These are phyloP conservation scores for Pomatorhinus ruficollis DNA, from an alignment of 2,113 vertebrate genomes.

Conservation along the genomic window DNA sequence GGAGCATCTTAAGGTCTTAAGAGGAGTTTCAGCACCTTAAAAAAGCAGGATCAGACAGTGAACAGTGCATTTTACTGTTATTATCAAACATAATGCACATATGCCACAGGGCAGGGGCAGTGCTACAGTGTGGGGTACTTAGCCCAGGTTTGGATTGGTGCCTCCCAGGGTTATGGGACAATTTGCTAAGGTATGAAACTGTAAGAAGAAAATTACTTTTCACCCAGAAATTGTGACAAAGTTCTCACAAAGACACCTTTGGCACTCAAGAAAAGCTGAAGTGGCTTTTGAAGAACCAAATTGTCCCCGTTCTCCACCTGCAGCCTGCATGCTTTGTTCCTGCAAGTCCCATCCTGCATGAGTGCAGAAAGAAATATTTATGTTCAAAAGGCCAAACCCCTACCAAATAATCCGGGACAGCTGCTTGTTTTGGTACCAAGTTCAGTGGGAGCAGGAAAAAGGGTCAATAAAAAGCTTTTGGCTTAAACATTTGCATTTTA, in stretches of 20 bases:
- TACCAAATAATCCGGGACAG: not conserved
- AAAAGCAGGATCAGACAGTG: not conserved
- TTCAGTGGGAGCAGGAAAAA: not conserved
- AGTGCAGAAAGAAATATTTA: not conserved
- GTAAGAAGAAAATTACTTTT: not conserved
- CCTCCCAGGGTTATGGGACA: not conserved
- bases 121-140: not conserved
- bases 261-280: not conserved
- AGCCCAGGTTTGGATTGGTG: not conserved
- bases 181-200: not conserved
- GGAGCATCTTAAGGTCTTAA: not conserved
- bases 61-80: not conserved
- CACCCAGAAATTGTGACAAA: not conserved
- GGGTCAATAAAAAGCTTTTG: not conserved
- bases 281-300: not conserved
- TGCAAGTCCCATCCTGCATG: not conserved
- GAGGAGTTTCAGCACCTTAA: not conserved
- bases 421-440: not conserved
- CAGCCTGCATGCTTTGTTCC: not conserved
- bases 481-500: not conserved
- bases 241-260: not conserved
- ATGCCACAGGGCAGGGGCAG: not conserved
- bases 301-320: not conserved
- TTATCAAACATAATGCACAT: not conserved
- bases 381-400: not conserved